These are phyloP conservation scores for Cyrtorhinus lividipennis DNA, from an alignment of 1,140 invertebrate species.

Conservation along the genomic window DNA sequence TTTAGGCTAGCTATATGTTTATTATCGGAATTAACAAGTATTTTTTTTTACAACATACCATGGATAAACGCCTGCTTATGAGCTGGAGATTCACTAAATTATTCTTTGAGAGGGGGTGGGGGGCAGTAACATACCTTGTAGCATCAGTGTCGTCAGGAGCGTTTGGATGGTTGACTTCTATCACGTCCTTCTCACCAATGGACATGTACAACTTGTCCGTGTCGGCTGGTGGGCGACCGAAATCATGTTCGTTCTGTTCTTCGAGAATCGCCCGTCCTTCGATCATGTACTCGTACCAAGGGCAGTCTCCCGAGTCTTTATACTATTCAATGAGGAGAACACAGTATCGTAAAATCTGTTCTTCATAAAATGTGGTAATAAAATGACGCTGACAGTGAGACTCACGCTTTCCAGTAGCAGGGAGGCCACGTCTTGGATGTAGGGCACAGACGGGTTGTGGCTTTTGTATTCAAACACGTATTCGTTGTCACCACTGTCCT, in stretches of 20 bases:
- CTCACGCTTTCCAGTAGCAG: slow-evolving; percentile 47
- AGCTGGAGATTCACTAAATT: no score
- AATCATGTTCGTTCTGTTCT: slow-evolving; percentile 47
- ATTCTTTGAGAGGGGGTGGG: no score
- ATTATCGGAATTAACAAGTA: no score
- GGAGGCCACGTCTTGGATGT: slow-evolving; percentile 66
- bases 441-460: slow-evolving; percentile 62
- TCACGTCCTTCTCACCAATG: slow-evolving; percentile 84
- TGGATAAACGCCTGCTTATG: no score
- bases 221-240: slow-evolving; percentile 56
- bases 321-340: no score
- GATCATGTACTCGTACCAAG: slow-evolving; percentile 57
- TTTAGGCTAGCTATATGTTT: no score
- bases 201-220: slow-evolving; percentile 92
- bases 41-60: no score
- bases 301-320: slow-evolving; percentile 36
- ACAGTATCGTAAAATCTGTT: no score
- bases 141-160: slow-evolving; percentile 35
- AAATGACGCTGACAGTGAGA: not conserved
- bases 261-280: slow-evolving; percentile 49
- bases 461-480: slow-evolving; percentile 72
- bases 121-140: no score
- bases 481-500: slow-evolving; percentile 42
- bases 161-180: slow-evolving; percentile 83
- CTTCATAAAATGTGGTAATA: no score